These are phyloP conservation scores for Mesodorylaimus sp. DNA, from an alignment of 2,888 invertebrate species.

Conservation along the genomic window DNA sequence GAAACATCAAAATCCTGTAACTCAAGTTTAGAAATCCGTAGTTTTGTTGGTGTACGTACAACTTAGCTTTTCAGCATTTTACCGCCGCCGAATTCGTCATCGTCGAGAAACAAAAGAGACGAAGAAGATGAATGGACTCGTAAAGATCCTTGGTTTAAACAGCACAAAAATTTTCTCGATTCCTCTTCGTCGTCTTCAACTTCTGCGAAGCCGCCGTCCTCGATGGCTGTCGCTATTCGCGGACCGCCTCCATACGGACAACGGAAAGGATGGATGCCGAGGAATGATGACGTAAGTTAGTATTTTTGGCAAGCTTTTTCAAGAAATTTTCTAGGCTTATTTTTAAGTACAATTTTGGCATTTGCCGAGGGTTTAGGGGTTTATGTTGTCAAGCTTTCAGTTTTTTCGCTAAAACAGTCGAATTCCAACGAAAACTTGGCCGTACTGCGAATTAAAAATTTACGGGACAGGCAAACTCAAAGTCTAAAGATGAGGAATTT, in stretches of 20 bases:
- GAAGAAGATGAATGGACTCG: neutral
- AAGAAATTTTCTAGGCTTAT: neutral
- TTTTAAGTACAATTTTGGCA: neutral
- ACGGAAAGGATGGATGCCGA: slow-evolving; percentile 77
- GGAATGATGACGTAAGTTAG: slow-evolving; percentile 45
- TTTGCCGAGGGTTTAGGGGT: neutral
- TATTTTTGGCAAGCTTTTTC: slow-evolving; percentile 7
- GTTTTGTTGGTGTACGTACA: too few relatives aligned
- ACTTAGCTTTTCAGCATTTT: slow-evolving; percentile 1
- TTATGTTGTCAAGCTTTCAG: neutral
- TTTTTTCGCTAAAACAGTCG: too few relatives aligned
- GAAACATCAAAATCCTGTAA: too few relatives aligned
- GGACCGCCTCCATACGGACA: slow-evolving; percentile 71
- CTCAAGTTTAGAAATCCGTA: too few relatives aligned
- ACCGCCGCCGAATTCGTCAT: neutral
- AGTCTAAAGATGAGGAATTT: too few relatives aligned
- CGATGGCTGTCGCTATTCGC: slow-evolving; percentile 16
- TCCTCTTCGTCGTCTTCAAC: too few relatives aligned
- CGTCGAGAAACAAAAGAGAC: too few relatives aligned
- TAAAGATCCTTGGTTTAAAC: slow-evolving; percentile 1
- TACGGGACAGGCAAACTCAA: too few relatives aligned
- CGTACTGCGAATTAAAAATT: neutral
- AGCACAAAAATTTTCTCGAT: neutral
- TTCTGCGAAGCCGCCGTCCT: neutral
- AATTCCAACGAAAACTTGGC: neutral